These are phyloP conservation scores for Andrena dorsata DNA, from an alignment of 2,888 invertebrate genomes.

Conservation along the genomic window DNA sequence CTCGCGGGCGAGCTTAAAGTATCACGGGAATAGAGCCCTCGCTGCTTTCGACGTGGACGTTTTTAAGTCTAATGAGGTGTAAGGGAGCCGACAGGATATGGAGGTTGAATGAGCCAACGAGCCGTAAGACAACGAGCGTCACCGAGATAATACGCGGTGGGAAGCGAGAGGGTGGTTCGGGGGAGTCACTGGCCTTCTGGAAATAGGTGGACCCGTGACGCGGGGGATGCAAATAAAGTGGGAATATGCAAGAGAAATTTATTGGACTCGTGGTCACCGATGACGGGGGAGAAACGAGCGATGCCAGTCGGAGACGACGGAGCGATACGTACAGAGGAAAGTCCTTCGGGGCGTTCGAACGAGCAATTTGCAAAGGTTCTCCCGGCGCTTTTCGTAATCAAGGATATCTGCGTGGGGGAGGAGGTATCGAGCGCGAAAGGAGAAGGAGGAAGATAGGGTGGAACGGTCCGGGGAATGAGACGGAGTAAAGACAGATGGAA, in stretches of 20 bases:
- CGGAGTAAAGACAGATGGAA: conserved; percentile 2
- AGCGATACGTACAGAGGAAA: conserved; percentile 8
- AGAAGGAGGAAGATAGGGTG: background rate
- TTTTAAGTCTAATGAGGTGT: conserved; percentile 67
- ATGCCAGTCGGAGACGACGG: background rate
- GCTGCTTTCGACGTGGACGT: conserved; percentile 50
- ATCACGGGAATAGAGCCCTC: conserved; percentile 24
- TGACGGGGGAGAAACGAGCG: background rate
- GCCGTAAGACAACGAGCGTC: conserved; percentile 54
- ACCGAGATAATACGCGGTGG: conserved; percentile 50
- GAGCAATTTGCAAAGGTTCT: conserved; percentile 47
- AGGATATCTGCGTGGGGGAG: conserved; percentile 15
- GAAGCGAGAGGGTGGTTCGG: conserved; percentile 36
- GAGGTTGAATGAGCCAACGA: conserved; percentile 64
- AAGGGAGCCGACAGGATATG: conserved; percentile 60
- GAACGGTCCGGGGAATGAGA: background rate
- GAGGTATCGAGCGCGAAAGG: background rate
- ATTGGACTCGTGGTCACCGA: background rate
- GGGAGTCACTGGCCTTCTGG: conserved; percentile 35
- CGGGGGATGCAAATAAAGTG: background rate
- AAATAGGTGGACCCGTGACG: background rate
- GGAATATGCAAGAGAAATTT: background rate
- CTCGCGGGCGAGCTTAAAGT: conserved; percentile 27
- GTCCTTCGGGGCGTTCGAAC: conserved; percentile 10
- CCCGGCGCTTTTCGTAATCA: conserved; percentile 42